phyloP scores from a whole-genome alignment of 64 coral and sea anemone genomes.

The Stichodactyla mertensii region DNA sequence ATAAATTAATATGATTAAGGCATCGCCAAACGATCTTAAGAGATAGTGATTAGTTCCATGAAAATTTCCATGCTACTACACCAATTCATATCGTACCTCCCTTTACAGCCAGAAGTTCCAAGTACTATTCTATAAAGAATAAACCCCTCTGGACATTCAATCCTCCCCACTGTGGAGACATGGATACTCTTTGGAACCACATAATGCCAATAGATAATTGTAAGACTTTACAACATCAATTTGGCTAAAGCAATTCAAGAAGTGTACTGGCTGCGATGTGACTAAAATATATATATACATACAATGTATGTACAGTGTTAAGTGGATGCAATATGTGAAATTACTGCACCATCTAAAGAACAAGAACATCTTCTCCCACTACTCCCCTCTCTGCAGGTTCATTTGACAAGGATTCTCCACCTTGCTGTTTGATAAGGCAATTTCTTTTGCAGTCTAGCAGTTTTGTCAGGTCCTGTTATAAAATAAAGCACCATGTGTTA shows the following conservation, averaged over 20 bases:
- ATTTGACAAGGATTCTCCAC: not conserved
- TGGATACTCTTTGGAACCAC: too few species aligned
- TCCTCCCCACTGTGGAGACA: too few species aligned
- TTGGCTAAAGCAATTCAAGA: not conserved
- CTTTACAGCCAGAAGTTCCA: too few species aligned
- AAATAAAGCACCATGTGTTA: not conserved
- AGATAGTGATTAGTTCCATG: too few species aligned
- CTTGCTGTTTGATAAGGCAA: constrained; percentile 30
- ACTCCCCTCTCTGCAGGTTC: constrained; percentile 19
- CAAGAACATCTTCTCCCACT: constrained; percentile 46
- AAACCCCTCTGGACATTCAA: too few species aligned
- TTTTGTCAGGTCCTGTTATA: constrained; percentile 53
- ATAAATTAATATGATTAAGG: too few species aligned
- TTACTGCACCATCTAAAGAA: constrained; percentile 3
- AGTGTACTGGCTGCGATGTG: not conserved
- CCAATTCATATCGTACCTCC: too few species aligned
- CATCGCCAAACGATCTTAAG: too few species aligned
- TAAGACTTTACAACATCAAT: not conserved
- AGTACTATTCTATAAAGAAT: too few species aligned
- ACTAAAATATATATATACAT: not conserved
- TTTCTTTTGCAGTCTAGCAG: constrained; percentile 68
- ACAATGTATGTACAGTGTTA: not conserved
- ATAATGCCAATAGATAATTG: too few species aligned
- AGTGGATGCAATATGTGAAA: not conserved
- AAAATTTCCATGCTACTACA: too few species aligned